Conservation (phyloP, 1,140 invertebrate genomes). For the Cydia splendana region DNA sequence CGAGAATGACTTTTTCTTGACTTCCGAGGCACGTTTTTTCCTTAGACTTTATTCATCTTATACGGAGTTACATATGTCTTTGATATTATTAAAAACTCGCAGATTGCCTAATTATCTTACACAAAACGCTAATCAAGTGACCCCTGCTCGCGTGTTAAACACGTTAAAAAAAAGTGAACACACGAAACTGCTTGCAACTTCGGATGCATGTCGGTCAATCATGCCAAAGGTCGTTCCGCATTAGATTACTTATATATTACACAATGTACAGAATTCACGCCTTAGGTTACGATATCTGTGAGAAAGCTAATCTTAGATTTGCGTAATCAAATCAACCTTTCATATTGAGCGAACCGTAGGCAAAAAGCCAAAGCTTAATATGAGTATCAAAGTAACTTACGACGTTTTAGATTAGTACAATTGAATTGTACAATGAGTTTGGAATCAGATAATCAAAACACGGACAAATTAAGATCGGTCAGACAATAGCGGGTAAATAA, state of each 20-base stretch:
- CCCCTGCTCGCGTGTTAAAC: background rate
- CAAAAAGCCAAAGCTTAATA: background rate
- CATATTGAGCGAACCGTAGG: constrained; percentile 15
- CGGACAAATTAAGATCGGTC: constrained; percentile 42
- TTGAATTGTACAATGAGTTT: constrained; percentile 20
- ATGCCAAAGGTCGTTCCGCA: constrained; percentile 43
- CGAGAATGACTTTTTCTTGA: too few relatives aligned
- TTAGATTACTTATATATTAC: constrained; percentile 45
- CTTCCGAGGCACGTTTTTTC: too few relatives aligned
- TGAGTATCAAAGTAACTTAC: background rate
- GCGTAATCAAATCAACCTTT: constrained; percentile 47
- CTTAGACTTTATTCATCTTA: too few relatives aligned
- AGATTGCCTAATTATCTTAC: too few relatives aligned
- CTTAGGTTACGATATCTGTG: constrained; percentile 41
- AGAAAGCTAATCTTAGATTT: constrained; percentile 50
- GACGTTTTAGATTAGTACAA: background rate
- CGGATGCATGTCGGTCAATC: constrained; percentile 38
- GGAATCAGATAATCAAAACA: constrained; percentile 30
- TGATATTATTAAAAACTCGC: too few relatives aligned
- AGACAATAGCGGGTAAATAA: constrained; percentile 52
- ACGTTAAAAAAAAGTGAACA: background rate
- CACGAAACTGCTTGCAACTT: background rate
- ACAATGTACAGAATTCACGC: constrained; percentile 58
- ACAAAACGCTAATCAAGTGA: background rate
- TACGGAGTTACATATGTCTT: too few relatives aligned